A percentile compares a stretch with the other conserved stretches of the same genome.
phyloP scores from a whole-genome alignment of 2,113 vertebrate genomes.

The Chroicocephalus ridibundus region DNA sequence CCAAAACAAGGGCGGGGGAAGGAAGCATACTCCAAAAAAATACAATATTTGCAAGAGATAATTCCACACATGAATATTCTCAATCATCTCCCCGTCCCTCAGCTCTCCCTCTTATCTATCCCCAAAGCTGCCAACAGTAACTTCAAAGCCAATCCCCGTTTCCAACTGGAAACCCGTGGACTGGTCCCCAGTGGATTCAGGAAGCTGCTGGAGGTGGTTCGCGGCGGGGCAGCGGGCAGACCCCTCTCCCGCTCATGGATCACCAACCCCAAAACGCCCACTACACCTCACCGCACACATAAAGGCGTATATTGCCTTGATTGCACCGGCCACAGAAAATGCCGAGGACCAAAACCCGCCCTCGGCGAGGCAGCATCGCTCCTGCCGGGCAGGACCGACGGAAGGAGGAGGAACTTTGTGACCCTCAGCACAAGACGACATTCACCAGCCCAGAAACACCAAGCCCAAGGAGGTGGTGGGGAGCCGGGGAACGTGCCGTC shows the following conservation, averaged over 20 bases:
- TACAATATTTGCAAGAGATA: neutral
- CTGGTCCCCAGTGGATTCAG: neutral
- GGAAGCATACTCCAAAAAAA: neutral
- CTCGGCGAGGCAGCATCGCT: neutral
- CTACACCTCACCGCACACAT: fast-evolving
- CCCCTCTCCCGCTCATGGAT: neutral
- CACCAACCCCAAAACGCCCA: neutral
- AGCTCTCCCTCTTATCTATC: neutral
- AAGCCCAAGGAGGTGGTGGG: neutral
- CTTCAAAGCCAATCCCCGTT: neutral
- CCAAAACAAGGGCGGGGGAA: neutral
- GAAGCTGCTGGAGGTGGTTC: neutral
- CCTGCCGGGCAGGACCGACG: fast-evolving
- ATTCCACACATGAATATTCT: neutral
- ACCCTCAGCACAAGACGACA: too few species aligned
- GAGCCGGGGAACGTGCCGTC: neutral
- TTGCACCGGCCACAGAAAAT: fast-evolving
- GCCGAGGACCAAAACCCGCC: fast-evolving
- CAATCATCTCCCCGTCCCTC: neutral
- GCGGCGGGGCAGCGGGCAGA: neutral
- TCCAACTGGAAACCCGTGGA: neutral
- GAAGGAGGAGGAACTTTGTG: neutral
- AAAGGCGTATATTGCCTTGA: neutral
- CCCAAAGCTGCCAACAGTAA: neutral
- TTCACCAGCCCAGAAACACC: neutral